Percentiles rank a stretch among this genome's conserved stretches.
Conservation (phyloP, 1,140 invertebrate genomes). For the Orius laevigatus region DNA sequence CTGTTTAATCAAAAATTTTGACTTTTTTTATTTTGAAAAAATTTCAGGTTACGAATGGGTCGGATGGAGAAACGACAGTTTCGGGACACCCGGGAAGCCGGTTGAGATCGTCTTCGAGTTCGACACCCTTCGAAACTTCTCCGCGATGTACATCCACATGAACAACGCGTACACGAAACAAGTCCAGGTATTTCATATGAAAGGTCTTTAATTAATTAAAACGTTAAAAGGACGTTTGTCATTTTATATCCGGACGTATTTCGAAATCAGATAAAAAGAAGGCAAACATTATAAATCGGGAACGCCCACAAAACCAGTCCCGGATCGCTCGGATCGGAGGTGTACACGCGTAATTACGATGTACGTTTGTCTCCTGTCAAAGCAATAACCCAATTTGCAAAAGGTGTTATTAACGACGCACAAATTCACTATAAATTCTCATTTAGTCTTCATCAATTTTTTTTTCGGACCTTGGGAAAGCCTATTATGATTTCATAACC, state of each 20-base stretch:
- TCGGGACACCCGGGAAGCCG: conserved; percentile 33
- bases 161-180: conserved; percentile 47
- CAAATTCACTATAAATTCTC: too few relatives aligned
- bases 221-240: neutral
- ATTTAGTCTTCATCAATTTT: neutral
- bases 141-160: conserved; percentile 49
- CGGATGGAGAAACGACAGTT: conserved; percentile 58
- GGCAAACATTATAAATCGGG: too few relatives aligned
- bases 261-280: too few relatives aligned
- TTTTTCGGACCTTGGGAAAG: neutral
- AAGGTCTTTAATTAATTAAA: conserved; percentile 1
- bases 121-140: conserved; percentile 55
- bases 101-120: conserved; percentile 60
- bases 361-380: too few relatives aligned
- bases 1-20: too few relatives aligned
- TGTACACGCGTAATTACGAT: too few relatives aligned
- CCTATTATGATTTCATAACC: too few relatives aligned
- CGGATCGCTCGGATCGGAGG: too few relatives aligned
- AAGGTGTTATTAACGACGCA: too few relatives aligned
- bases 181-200: conserved; percentile 45
- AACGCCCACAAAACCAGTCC: too few relatives aligned
- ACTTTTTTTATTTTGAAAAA: neutral
- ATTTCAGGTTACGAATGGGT: conserved; percentile 60
- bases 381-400: too few relatives aligned
- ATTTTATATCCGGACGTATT: too few relatives aligned